Evolutionary conservation across 35 echinoderm and acorn worm species (phyloP).

Genomic region (Amphiura filiformis): DNA sequence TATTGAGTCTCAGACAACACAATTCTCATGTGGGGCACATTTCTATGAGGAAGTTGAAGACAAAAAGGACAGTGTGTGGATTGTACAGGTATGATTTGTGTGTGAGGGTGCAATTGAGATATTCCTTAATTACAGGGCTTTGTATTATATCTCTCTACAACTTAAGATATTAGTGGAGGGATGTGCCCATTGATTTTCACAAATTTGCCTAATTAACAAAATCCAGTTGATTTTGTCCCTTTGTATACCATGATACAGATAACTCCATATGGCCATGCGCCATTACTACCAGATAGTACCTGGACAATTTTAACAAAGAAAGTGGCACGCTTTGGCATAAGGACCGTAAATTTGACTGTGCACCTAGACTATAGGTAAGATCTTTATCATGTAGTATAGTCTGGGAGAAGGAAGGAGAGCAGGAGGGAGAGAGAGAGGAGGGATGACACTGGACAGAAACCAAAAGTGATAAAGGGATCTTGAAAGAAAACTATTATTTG

Average conservation of each 20-base stretch:
- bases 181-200: neutral
- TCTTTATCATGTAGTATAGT: too few species aligned
- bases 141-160: neutral
- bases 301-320: conserved; percentile 81
- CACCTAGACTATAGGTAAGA: too few species aligned
- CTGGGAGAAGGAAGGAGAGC: too few species aligned
- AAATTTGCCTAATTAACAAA: neutral
- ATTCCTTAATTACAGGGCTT: neutral
- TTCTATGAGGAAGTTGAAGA: conserved; percentile 98
- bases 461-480: too few species aligned
- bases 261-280: conserved; percentile 46
- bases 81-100: conserved; percentile 78
- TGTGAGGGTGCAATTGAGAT: too few species aligned
- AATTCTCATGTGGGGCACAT: conserved; percentile 65
- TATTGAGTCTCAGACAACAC: conserved; percentile 41
- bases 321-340: conserved; percentile 78
- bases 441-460: too few species aligned
- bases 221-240: too few species aligned
- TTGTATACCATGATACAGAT: conserved; percentile 40
- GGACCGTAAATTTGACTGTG: conserved; percentile 76
- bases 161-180: neutral
- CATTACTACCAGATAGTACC: conserved; percentile 35
- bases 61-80: conserved; percentile 97
- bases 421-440: too few species aligned
- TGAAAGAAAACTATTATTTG: too few species aligned